Percentiles rank a stretch among this genome's conserved stretches.
Evolutionary conservation across 1,140 invertebrate genomes (phyloP).

Genomic region (Atopsyche davidsoni): DNA sequence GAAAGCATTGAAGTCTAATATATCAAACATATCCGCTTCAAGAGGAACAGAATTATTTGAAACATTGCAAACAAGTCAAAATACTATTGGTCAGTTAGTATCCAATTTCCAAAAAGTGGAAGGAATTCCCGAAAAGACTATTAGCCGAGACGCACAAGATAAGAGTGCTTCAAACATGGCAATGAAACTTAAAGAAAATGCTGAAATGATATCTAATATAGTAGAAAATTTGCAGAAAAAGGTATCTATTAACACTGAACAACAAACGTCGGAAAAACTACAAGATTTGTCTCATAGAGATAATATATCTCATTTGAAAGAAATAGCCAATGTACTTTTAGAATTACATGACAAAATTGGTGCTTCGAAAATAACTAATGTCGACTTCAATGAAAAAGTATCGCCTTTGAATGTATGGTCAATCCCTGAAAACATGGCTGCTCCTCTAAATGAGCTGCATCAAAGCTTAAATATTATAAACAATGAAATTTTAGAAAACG

Average conservation of each 20-base stretch:
- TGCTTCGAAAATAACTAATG: constrained; percentile 10
- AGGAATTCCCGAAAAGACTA: background rate
- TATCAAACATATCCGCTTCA: constrained; percentile 4
- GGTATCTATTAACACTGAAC: background rate
- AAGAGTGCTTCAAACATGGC: too few relatives aligned
- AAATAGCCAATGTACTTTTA: constrained; percentile 35
- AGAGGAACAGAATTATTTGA: constrained; percentile 11
- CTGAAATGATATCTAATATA: constrained; percentile 12
- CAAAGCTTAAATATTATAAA: constrained; percentile 37
- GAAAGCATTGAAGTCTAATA: constrained; percentile 12
- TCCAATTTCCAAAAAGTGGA: background rate
- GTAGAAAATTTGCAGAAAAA: constrained; percentile 7
- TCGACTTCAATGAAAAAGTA: constrained; percentile 29
- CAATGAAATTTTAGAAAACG: constrained; percentile 38
- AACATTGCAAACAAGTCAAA: constrained; percentile 3
- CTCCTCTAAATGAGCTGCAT: constrained; percentile 39
- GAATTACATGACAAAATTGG: constrained; percentile 40
- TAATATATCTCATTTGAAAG: constrained; percentile 13
- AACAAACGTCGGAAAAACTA: background rate
- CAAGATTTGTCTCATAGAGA: background rate
- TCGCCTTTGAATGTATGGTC: constrained; percentile 40
- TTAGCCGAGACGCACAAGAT: background rate
- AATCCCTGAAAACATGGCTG: constrained; percentile 34
- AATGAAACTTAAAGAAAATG: constrained; percentile 4
- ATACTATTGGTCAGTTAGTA: constrained; percentile 9